Percentiles rank a stretch among this genome's conserved stretches.
phyloP scores from a whole-genome alignment of 1,140 invertebrate genomes.

The Philopotamus ludificatus region DNA sequence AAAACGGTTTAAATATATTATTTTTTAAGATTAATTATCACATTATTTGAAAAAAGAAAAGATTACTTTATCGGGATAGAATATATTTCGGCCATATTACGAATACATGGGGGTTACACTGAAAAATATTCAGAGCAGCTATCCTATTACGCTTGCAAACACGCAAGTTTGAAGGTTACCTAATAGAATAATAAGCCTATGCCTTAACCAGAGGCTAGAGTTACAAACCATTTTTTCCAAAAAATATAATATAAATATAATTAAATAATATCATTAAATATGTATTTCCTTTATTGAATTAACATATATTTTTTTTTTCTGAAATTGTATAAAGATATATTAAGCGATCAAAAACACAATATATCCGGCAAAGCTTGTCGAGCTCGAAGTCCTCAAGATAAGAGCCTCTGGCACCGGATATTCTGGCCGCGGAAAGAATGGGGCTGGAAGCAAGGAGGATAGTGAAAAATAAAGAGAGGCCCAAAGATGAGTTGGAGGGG shows the following conservation, averaged over 20 bases:
- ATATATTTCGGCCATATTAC: too few species aligned
- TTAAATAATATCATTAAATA: too few species aligned
- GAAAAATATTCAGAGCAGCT: slow-evolving; percentile 25
- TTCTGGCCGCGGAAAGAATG: not conserved
- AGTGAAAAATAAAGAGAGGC: slow-evolving; percentile 6
- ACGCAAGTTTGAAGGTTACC: slow-evolving; percentile 22
- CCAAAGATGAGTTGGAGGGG: not conserved
- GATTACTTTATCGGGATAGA: too few species aligned
- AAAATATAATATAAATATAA: too few species aligned
- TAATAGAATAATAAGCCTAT: slow-evolving; percentile 26
- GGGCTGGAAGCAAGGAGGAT: not conserved
- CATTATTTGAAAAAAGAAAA: too few species aligned
- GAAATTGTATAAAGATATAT: too few species aligned
- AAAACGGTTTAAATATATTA: too few species aligned
- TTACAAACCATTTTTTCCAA: too few species aligned
- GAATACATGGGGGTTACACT: too few species aligned
- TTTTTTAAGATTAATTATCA: too few species aligned
- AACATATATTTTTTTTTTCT: too few species aligned
- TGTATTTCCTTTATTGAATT: too few species aligned
- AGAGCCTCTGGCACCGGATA: not conserved
- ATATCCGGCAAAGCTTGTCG: not conserved
- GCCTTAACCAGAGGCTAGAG: not conserved
- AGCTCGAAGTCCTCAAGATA: slow-evolving; percentile 1
- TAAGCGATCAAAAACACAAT: not conserved
- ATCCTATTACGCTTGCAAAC: slow-evolving; percentile 24